These are phyloP conservation scores for Callorhinus ursinus DNA, from an alignment of 2,113 vertebrate genomes.

Conservation along the genomic window DNA sequence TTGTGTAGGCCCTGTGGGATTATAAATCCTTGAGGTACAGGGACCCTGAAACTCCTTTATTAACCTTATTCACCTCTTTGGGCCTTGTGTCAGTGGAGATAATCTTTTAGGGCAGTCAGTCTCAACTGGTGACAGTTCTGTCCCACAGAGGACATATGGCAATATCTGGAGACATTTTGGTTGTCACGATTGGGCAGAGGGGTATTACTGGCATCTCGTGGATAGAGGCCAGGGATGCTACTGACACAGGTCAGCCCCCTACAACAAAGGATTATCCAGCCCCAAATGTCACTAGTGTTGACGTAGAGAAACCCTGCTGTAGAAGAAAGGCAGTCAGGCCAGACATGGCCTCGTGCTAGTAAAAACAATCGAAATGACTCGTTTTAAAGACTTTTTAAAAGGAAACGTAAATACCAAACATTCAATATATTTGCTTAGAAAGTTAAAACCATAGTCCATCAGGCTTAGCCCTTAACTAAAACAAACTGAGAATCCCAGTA, in stretches of 20 bases:
- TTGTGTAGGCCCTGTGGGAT: background rate
- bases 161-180: background rate
- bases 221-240: background rate
- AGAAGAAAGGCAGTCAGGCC: background rate
- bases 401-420: background rate
- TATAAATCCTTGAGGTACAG: background rate
- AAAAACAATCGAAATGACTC: background rate
- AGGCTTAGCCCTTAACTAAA: background rate
- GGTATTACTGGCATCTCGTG: background rate
- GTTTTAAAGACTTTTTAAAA: background rate
- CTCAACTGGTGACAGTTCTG: background rate
- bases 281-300: background rate
- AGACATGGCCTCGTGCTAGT: background rate
- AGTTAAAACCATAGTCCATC: background rate
- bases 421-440: background rate
- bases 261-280: background rate
- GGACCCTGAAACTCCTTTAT: background rate
- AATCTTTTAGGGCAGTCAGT: background rate
- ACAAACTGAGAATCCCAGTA: background rate
- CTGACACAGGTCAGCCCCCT: background rate
- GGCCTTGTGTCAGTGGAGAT: background rate
- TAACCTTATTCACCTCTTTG: background rate
- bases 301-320: background rate
- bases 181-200: background rate
- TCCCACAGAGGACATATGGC: background rate